Conservation (phyloP, 2,113 vertebrate species). For the Cyprinodon tularosa region DNA sequence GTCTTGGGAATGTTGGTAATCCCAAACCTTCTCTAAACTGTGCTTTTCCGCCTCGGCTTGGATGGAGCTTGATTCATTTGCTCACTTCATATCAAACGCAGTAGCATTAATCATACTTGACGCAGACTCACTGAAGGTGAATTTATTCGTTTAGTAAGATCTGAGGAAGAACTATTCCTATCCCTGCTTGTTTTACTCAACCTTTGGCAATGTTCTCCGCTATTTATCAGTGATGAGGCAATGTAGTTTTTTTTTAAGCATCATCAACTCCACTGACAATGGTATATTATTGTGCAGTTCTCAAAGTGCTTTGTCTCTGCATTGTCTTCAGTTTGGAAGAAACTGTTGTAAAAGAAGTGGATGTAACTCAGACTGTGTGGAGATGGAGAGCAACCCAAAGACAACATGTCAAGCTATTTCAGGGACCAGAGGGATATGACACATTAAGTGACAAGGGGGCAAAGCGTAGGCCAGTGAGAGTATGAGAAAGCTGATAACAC, state of each 20-base stretch:
- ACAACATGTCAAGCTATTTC: conserved; percentile 71
- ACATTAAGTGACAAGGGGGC: conserved; percentile 48
- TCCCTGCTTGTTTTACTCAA: background rate
- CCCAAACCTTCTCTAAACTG: conserved; percentile 40
- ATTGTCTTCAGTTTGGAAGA: conserved; percentile 20
- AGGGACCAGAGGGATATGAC: conserved; percentile 62
- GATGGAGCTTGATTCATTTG: conserved; percentile 43
- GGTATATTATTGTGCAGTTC: conserved; percentile 18
- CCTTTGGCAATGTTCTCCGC: conserved; percentile 6
- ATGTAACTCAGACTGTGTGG: conserved; percentile 1
- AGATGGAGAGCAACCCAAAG: conserved; percentile 15
- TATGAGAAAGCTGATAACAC: conserved; percentile 77
- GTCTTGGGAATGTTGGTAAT: conserved; percentile 51
- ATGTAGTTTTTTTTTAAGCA: conserved; percentile 8
- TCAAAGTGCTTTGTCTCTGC: conserved; percentile 3
- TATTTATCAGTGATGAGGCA: conserved; percentile 31
- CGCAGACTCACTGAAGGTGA: conserved; percentile 24
- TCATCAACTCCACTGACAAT: conserved; percentile 29
- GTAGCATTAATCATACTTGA: conserved; percentile 50
- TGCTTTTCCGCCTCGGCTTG: conserved; percentile 36
- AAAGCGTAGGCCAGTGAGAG: conserved; percentile 41
- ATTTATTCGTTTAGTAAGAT: conserved; percentile 7
- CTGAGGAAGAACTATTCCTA: conserved; percentile 10
- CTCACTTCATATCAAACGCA: conserved; percentile 43
- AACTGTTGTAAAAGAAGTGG: background rate